Evolutionary conservation across 2,888 invertebrate genomes (phyloP).

Genomic region (Blastobasis lacticolella): DNA sequence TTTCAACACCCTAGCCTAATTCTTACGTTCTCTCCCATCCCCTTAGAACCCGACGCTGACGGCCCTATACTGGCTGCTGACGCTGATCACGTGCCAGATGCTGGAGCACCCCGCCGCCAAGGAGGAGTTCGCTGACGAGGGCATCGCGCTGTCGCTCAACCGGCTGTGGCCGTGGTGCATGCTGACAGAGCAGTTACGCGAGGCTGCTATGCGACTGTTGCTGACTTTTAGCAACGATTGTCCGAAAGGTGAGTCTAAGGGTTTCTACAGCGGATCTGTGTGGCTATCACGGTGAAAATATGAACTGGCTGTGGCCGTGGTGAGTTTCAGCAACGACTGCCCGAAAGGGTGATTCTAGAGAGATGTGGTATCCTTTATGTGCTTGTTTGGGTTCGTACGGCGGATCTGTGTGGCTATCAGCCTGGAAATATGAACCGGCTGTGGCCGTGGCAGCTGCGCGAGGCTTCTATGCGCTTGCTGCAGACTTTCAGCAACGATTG

Average conservation of each 20-base stretch:
- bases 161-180: constrained; percentile 81
- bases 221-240: constrained; percentile 78
- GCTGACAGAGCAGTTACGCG: constrained; percentile 68
- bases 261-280: too few species aligned
- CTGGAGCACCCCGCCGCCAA: constrained; percentile 70
- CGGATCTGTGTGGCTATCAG: too few species aligned
- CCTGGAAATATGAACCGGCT: constrained; percentile 78
- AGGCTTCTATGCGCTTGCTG: constrained; percentile 72
- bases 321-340: too few species aligned
- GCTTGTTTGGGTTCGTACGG: too few species aligned
- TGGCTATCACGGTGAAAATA: too few species aligned
- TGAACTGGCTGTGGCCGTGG: too few species aligned
- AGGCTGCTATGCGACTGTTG: constrained; percentile 72
- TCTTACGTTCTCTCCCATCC: too few species aligned
- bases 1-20: too few species aligned
- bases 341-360: too few species aligned
- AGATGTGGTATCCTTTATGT: too few species aligned
- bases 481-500: constrained; percentile 78
- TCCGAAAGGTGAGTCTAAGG: constrained; percentile 64
- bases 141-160: constrained; percentile 74
- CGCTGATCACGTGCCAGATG: constrained; percentile 75
- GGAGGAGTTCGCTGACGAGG: constrained; percentile 65
- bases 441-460: constrained; percentile 77
- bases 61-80: constrained; percentile 72
- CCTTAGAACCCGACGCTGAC: constrained; percentile 67